These are phyloP conservation scores for Carduelis carduelis DNA, from an alignment of 2,797 vertebrate species.

Conservation along the genomic window DNA sequence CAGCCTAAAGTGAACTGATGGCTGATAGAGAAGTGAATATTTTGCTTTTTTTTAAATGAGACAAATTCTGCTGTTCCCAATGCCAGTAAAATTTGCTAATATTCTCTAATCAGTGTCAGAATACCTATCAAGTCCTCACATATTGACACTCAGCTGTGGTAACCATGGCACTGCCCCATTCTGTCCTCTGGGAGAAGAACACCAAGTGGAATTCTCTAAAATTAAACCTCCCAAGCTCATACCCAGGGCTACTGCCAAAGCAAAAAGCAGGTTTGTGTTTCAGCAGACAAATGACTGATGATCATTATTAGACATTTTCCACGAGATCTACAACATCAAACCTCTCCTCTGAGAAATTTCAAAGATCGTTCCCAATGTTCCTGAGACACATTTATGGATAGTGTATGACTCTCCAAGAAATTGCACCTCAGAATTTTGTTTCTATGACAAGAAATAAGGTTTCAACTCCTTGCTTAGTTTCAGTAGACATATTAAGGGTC, in stretches of 20 bases:
- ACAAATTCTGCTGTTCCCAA: not conserved
- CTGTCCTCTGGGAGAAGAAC: not conserved
- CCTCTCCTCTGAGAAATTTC: not conserved
- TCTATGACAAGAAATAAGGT: slow-evolving; percentile 20
- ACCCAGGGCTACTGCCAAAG: not conserved
- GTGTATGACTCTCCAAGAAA: not conserved
- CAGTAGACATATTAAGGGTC: not conserved
- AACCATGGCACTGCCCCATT: not conserved
- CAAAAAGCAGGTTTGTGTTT: not conserved
- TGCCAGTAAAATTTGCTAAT: not conserved
- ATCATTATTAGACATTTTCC: not conserved
- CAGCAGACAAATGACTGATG: not conserved
- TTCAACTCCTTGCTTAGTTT: not conserved
- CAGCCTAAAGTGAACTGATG: not conserved
- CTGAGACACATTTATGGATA: not conserved
- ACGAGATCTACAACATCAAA: not conserved
- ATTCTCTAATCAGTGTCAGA: not conserved
- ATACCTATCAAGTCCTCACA: not conserved
- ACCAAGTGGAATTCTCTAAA: not conserved
- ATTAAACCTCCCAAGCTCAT: not conserved
- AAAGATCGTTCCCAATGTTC: not conserved
- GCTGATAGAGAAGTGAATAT: not conserved
- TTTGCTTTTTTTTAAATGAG: not conserved
- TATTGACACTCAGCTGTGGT: not conserved
- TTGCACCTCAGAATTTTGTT: slow-evolving; percentile 3